These are phyloP conservation scores for Seriola aureovittata DNA, from an alignment of 2,113 vertebrate species.

Conservation along the genomic window DNA sequence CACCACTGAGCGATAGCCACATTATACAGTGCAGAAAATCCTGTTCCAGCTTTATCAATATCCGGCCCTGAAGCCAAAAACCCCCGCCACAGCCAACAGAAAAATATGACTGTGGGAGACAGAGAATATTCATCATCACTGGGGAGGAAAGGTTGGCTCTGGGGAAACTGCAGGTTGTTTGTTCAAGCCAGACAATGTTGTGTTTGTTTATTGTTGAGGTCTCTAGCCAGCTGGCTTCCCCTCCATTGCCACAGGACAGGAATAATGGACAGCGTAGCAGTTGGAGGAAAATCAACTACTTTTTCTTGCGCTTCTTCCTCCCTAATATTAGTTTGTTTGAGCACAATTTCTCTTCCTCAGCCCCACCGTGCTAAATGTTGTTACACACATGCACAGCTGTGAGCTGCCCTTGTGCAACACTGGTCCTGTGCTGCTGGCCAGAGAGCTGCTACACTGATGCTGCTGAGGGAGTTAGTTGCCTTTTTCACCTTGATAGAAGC, in stretches of 20 bases:
- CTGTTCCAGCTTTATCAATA: conserved; percentile 77
- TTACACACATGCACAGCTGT: conserved; percentile 39
- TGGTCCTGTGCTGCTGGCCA: conserved; percentile 18
- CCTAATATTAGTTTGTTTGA: conserved; percentile 40
- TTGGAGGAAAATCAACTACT: conserved; percentile 26
- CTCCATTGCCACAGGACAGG: conserved; percentile 64
- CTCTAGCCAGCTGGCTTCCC: conserved; percentile 73
- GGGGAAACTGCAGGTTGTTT: conserved; percentile 68
- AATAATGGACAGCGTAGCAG: conserved; percentile 62
- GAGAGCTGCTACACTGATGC: conserved; percentile 35
- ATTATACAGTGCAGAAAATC: conserved; percentile 69
- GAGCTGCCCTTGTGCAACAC: conserved; percentile 1
- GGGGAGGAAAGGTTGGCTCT: conserved; percentile 63
- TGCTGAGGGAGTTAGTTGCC: conserved; percentile 40
- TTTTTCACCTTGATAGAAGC: conserved; percentile 60
- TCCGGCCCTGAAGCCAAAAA: conserved; percentile 63
- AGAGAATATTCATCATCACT: conserved; percentile 71
- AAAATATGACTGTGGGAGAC: conserved; percentile 62
- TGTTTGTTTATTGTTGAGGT: conserved; percentile 78
- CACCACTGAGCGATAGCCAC: conserved; percentile 63
- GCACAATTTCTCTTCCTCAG: conserved; percentile 28
- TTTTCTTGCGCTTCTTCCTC: neutral
- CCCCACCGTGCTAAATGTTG: conserved; percentile 24
- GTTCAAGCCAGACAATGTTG: conserved; percentile 71
- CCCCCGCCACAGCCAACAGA: conserved; percentile 46